These are phyloP conservation scores for Apodemus speciosus DNA, from an alignment of 2,113 vertebrate species.

Conservation along the genomic window DNA sequence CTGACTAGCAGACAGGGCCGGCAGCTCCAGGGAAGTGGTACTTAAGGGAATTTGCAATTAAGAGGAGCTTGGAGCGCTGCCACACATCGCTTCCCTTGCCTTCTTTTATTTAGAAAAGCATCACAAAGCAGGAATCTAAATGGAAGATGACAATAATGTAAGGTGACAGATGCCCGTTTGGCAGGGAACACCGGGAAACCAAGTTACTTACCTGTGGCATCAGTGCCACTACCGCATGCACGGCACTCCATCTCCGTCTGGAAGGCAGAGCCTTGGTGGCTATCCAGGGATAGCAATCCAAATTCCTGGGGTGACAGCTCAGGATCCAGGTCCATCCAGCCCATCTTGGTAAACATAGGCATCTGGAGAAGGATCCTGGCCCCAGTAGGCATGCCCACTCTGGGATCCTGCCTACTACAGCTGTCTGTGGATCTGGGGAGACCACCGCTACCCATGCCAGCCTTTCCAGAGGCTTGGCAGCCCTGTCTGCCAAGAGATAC, in stretches of 20 bases:
- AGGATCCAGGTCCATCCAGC: conserved; percentile 28
- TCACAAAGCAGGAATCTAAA: conserved; percentile 64
- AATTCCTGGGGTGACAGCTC: conserved; percentile 43
- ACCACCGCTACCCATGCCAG: not conserved
- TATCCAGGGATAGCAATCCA: conserved; percentile 68
- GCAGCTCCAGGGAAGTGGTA: conserved; percentile 67
- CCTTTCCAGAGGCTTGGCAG: conserved; percentile 58
- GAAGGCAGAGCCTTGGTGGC: conserved; percentile 53
- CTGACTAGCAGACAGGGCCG: conserved; percentile 62
- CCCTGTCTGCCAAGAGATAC: not conserved
- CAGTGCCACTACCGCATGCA: accelerated
- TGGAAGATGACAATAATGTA: conserved; percentile 63
- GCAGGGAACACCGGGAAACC: conserved; percentile 54
- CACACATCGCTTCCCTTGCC: conserved; percentile 63
- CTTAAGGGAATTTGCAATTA: conserved; percentile 80
- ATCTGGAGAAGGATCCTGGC: conserved; percentile 16
- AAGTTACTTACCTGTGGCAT: conserved; percentile 64
- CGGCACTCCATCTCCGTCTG: not conserved
- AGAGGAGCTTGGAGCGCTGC: conserved; percentile 75
- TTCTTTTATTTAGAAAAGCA: conserved; percentile 65
- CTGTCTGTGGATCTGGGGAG: not conserved
- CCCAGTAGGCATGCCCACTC: not conserved
- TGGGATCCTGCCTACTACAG: conserved; percentile 43
- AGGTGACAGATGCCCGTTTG: conserved; percentile 70
- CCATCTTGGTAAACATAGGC: conserved; percentile 35